Conservation (phyloP, 2,888 invertebrate species). For the Rhamnusium bicolor region DNA sequence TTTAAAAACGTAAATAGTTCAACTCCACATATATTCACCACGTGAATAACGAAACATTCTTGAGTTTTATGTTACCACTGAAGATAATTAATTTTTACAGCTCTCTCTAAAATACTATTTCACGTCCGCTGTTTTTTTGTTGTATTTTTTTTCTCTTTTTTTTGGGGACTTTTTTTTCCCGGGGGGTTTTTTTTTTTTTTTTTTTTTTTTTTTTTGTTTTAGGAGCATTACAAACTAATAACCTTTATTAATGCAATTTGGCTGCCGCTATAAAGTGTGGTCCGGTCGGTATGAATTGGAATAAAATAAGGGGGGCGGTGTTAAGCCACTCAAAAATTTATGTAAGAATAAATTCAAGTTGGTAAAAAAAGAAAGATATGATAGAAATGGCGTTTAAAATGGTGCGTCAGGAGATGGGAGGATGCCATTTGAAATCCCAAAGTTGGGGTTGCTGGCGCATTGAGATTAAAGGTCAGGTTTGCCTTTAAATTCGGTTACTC, state of each 20-base stretch:
- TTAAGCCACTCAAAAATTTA: background rate
- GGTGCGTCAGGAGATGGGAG: too few relatives aligned
- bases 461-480: too few relatives aligned
- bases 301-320: background rate
- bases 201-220: background rate
- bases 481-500: too few relatives aligned
- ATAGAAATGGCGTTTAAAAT: too few relatives aligned
- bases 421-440: too few relatives aligned
- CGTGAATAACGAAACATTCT: background rate
- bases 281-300: background rate
- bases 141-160: background rate
- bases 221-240: background rate
- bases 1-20: background rate
- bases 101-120: background rate
- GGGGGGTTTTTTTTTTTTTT: background rate
- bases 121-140: background rate
- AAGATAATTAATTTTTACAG: background rate
- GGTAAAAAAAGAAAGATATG: too few relatives aligned
- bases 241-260: background rate
- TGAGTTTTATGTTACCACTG: background rate
- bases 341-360: too few relatives aligned
- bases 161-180: background rate
- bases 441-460: too few relatives aligned
- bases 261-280: background rate
- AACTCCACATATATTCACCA: background rate